Percentiles rank a stretch among this genome's conserved stretches.
These are phyloP conservation scores for Erebia aethiops DNA, from an alignment of 2,888 invertebrate genomes.

Conservation along the genomic window DNA sequence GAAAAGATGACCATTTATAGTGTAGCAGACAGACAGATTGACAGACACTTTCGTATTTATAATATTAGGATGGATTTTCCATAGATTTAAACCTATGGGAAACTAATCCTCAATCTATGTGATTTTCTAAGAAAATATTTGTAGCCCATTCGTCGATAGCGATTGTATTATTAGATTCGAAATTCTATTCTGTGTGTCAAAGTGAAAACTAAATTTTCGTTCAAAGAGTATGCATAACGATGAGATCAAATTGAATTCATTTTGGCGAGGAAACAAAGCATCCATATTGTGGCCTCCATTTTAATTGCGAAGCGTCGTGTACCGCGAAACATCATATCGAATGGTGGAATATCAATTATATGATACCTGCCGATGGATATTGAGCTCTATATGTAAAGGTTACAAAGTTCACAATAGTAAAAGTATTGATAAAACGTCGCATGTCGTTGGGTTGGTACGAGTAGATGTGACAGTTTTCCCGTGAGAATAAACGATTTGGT, in stretches of 20 bases:
- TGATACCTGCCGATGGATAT: constrained; percentile 20
- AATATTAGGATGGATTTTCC: too few relatives aligned
- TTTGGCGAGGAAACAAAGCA: constrained; percentile 34
- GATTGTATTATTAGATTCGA: background rate
- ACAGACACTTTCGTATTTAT: too few relatives aligned
- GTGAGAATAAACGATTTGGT: constrained; percentile 38
- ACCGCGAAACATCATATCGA: constrained; percentile 41
- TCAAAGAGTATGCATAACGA: constrained; percentile 51
- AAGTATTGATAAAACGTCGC: constrained; percentile 19
- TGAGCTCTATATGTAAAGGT: constrained; percentile 15
- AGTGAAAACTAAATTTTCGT: constrained; percentile 40
- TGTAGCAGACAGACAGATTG: too few relatives aligned
- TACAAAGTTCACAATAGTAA: constrained; percentile 26
- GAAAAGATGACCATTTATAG: too few relatives aligned
- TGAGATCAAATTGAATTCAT: constrained; percentile 44
- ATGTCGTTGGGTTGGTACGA: constrained; percentile 17
- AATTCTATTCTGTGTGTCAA: constrained; percentile 5
- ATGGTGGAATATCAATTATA: constrained; percentile 30
- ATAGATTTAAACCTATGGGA: too few relatives aligned
- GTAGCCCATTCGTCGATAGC: too few relatives aligned
- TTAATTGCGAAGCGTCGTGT: constrained; percentile 40
- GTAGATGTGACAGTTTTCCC: constrained; percentile 32
- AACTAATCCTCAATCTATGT: too few relatives aligned
- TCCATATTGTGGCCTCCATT: constrained; percentile 43
- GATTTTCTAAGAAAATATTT: too few relatives aligned